phyloP scores from a whole-genome alignment of 2,888 invertebrate species.

The Hermodice carunculata region DNA sequence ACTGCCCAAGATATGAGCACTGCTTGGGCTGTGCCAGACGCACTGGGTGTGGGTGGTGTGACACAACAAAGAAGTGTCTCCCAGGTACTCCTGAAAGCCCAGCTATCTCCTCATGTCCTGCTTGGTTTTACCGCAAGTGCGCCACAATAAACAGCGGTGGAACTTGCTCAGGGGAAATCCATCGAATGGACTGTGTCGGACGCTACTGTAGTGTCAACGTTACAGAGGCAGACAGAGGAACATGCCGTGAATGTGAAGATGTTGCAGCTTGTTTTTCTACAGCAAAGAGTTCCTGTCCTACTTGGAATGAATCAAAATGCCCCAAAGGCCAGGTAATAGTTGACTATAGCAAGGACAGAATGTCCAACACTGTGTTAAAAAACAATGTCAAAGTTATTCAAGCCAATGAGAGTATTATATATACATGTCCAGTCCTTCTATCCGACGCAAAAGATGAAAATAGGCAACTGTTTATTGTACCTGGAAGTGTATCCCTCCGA shows the following conservation, averaged over 20 bases:
- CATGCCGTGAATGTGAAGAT: slow-evolving; percentile 3
- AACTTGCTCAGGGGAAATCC: background rate
- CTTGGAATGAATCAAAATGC: background rate
- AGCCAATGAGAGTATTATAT: background rate
- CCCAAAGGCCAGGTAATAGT: background rate
- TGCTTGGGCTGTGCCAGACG: background rate
- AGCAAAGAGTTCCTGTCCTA: background rate
- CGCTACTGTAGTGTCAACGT: background rate
- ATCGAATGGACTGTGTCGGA: background rate
- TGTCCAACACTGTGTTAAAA: background rate
- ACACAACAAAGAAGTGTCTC: background rate
- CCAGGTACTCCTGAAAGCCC: background rate
- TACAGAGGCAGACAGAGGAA: background rate
- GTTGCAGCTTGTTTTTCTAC: background rate
- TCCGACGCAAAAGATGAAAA: background rate
- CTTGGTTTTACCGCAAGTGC: slow-evolving; percentile 1
- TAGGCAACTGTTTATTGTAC: background rate
- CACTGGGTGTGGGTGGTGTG: slow-evolving; percentile 7
- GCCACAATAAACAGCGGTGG: background rate
- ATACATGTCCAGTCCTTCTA: background rate
- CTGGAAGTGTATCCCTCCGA: too few relatives aligned
- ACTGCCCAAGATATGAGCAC: background rate
- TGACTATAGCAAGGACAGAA: background rate
- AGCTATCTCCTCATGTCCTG: background rate
- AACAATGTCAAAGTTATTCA: background rate